A percentile compares a stretch with the other conserved stretches of the same genome.
Evolutionary conservation across 2,888 invertebrate genomes (phyloP).

Genomic region (Drosophila lacicola): DNA sequence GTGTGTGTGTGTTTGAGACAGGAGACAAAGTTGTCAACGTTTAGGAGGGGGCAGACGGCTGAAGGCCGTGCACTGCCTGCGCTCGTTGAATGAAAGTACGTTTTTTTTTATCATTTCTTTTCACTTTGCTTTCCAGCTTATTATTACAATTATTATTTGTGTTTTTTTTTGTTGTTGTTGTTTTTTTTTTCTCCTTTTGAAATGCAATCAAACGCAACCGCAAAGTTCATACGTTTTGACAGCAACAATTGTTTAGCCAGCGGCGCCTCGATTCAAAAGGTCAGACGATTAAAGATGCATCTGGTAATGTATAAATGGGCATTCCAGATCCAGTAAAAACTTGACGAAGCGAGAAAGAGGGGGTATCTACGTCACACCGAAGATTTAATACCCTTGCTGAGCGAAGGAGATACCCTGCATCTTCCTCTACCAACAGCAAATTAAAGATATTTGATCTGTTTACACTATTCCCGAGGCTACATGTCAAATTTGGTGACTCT

Average conservation of each 20-base stretch:
- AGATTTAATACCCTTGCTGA: too few species aligned
- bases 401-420: too few species aligned
- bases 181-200: conserved; percentile 16
- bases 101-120: conserved; percentile 14
- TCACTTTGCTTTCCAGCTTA: conserved; percentile 30
- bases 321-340: too few species aligned
- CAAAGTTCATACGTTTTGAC: conserved; percentile 21
- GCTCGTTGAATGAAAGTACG: conserved; percentile 69
- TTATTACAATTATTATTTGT: conserved; percentile 29
- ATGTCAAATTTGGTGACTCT: too few species aligned
- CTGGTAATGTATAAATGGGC: not conserved
- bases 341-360: too few species aligned
- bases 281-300: not conserved
- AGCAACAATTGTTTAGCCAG: conserved; percentile 28
- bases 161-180: conserved; percentile 16
- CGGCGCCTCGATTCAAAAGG: not conserved
- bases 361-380: too few species aligned
- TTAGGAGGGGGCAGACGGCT: conserved; percentile 6
- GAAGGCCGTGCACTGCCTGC: conserved; percentile 51
- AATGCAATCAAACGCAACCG: conserved; percentile 62
- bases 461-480: too few species aligned
- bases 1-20: conserved; percentile 21
- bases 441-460: too few species aligned
- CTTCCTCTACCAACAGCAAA: too few species aligned
- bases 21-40: conserved; percentile 23